Evolutionary conservation across 2,888 invertebrate species (phyloP), one percentile per base, ranked within the genome.

Genomic region (Cheiracanthium punctorium): DNA sequence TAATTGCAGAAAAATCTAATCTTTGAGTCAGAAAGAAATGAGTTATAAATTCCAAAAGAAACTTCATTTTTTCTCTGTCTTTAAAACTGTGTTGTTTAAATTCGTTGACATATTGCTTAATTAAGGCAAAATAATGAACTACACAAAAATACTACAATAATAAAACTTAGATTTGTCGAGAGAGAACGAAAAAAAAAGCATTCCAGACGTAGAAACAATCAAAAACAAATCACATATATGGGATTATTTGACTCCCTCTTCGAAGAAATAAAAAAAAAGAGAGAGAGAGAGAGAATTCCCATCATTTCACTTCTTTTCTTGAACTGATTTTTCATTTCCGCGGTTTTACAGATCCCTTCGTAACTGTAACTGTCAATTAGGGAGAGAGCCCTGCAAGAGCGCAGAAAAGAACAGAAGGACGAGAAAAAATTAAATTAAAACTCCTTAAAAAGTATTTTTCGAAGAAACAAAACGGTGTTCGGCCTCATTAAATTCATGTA

Each of bases 361-460:
- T 72, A 84, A 84, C 82, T 84, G 70, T 84, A 84, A 84, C 82
- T 84, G 82, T 84, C 82, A 84, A 84, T 84, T 84, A 84, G 82
- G 77, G 32, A 69, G 73, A 77, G 58, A 33, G 33, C n/a, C n/a
- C 33, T 33, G 33, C 17, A 71, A 82, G 77, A 30, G 30, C 71
- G 76, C 41, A 52, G 29, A 67, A 24, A 37, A 37, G 10, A 28
- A 33, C 43, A 41, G 75, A 82, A 76, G 28, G 32, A 33, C 1
- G 65, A 77, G 28, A 84, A 82, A 82, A 77, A 84, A 77, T 77
- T 77, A 77, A 84, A 84, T 84, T 84, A 84, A 72, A 73, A 77
- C 69, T 28, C 67, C 64, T 65, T 20, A 67, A 84, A 77, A 69
- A 33, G 17, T 29, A n/a, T 69, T 69, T 69, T 69, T 69, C 33